These are phyloP conservation scores for Peromyscus attwateri DNA, from an alignment of 2,797 vertebrate genomes.

Conservation along the genomic window DNA sequence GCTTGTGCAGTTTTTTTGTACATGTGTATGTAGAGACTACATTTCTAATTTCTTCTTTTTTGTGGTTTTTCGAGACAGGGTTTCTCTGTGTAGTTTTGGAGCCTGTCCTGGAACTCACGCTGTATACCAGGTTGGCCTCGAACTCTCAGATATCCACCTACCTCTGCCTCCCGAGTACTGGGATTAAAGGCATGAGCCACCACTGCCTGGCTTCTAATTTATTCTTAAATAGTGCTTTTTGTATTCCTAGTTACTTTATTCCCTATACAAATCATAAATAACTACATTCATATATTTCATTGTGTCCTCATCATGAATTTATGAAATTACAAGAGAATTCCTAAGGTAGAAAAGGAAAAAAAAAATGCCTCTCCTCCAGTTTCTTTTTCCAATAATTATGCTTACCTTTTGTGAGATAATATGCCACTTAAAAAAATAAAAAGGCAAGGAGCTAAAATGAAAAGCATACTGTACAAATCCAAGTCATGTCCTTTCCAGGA, in stretches of 20 bases:
- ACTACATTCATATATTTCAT: neutral
- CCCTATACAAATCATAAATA: neutral
- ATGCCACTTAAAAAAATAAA: neutral
- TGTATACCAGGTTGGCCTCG: too few relatives aligned
- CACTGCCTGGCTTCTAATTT: neutral
- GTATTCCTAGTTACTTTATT: conserved; percentile 13
- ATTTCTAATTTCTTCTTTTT: neutral
- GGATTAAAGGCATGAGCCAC: too few relatives aligned
- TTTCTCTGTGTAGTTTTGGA: too few relatives aligned
- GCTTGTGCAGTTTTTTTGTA: neutral
- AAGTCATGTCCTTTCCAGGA: neutral
- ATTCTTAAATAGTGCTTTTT: neutral
- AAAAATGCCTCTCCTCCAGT: neutral
- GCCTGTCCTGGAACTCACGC: too few relatives aligned
- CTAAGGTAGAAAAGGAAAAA: neutral
- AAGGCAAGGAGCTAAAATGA: neutral
- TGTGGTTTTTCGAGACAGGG: too few relatives aligned
- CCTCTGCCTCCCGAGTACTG: too few relatives aligned
- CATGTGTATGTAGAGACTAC: neutral
- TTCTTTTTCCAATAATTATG: neutral
- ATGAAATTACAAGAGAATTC: neutral
- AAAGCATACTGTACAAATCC: neutral
- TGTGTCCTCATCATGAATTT: neutral
- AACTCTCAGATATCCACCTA: too few relatives aligned
- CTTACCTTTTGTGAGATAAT: neutral